Conservation (phyloP, 2,113 vertebrate species). For the Mormyrus iriodes region DNA sequence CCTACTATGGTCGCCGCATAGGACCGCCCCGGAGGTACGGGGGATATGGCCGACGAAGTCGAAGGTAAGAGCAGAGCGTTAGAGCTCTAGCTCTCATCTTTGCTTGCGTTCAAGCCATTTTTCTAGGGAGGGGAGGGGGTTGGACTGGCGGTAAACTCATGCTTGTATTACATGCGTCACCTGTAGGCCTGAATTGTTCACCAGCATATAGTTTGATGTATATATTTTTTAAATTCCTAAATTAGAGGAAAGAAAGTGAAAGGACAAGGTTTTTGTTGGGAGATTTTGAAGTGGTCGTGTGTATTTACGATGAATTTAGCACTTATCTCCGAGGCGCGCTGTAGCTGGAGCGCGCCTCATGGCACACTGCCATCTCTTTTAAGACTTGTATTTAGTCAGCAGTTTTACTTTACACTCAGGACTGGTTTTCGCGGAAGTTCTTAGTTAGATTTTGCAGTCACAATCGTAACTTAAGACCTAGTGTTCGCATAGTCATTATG, state of each 20-base stretch:
- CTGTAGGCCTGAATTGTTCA: neutral
- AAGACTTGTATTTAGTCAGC: neutral
- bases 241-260: neutral
- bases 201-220: too few species aligned
- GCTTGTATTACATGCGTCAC: neutral
- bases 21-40: slow-evolving; percentile 77
- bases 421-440: neutral
- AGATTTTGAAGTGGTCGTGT: neutral
- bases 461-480: neutral
- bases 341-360: neutral
- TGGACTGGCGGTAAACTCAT: neutral
- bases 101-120: neutral
- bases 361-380: neutral
- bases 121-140: neutral
- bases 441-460: neutral
- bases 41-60: slow-evolving; percentile 70
- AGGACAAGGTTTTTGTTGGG: neutral
- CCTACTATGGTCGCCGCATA: slow-evolving; percentile 73
- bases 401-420: neutral
- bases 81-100: neutral
- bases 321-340: neutral
- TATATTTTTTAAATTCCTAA: neutral
- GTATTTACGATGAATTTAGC: neutral
- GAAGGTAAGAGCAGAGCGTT: slow-evolving; percentile 59
- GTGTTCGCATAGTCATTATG: neutral